Evolutionary conservation across 2,888 invertebrate genomes (phyloP).

Genomic region (Falcaria lacertinaria): DNA sequence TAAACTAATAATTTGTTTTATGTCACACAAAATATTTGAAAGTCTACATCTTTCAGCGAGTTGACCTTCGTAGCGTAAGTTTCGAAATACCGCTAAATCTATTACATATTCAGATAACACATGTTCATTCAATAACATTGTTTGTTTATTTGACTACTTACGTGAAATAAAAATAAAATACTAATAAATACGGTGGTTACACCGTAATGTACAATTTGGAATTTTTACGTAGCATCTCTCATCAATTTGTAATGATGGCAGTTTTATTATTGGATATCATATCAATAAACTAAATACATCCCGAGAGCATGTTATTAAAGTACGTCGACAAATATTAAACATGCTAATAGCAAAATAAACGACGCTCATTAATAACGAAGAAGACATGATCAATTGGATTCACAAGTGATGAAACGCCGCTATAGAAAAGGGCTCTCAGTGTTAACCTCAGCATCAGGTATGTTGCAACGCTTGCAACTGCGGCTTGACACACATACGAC

Average conservation of each 20-base stretch:
- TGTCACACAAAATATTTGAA: constrained; percentile 52
- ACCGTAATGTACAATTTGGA: too few relatives aligned
- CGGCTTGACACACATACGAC: constrained; percentile 69
- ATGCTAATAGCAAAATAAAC: constrained; percentile 6
- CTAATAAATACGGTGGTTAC: too few relatives aligned
- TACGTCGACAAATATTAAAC: too few relatives aligned
- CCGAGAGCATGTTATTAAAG: too few relatives aligned
- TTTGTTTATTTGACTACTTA: neutral
- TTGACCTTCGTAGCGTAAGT: constrained; percentile 40
- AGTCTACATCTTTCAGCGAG: constrained; percentile 44
- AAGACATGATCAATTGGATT: constrained; percentile 8
- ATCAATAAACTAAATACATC: too few relatives aligned
- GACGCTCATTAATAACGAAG: constrained; percentile 8
- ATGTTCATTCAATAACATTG: neutral
- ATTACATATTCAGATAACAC: constrained; percentile 2
- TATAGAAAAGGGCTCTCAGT: constrained; percentile 66
- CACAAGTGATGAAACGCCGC: constrained; percentile 37
- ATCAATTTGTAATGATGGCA: too few relatives aligned
- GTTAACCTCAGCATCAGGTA: constrained; percentile 49
- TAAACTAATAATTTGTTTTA: constrained; percentile 36
- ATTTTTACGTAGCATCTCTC: too few relatives aligned
- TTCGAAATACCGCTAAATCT: constrained; percentile 38
- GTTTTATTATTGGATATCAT: too few relatives aligned
- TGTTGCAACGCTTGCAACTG: constrained; percentile 64
- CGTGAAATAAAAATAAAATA: too few relatives aligned